phyloP scores from a whole-genome alignment of 2,888 invertebrate genomes.

The Lathronympha strigana region DNA sequence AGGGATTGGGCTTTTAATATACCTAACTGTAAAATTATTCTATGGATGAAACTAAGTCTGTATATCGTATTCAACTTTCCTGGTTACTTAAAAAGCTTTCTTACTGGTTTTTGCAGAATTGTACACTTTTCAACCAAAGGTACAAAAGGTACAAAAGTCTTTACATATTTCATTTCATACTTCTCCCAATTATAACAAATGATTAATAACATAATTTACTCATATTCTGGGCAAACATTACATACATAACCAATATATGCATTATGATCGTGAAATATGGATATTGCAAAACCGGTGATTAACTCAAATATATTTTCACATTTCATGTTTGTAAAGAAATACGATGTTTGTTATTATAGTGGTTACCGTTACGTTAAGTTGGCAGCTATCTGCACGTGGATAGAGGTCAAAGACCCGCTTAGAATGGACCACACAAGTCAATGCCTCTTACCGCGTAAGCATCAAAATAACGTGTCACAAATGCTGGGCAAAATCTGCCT shows the following conservation, averaged over 20 bases:
- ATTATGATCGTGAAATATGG: too few relatives aligned
- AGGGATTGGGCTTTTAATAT: neutral
- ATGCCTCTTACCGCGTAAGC: constrained; percentile 30
- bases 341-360: constrained; percentile 44
- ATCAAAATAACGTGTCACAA: constrained; percentile 27
- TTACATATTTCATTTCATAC: too few relatives aligned
- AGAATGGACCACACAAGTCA: constrained; percentile 55
- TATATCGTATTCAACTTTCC: too few relatives aligned
- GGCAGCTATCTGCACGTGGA: constrained; percentile 69
- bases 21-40: too few relatives aligned
- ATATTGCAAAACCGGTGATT: constrained; percentile 2
- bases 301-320: constrained; percentile 25
- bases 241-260: too few relatives aligned
- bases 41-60: too few relatives aligned
- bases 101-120: too few relatives aligned
- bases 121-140: too few relatives aligned
- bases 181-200: too few relatives aligned
- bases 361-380: constrained; percentile 73
- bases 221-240: too few relatives aligned
- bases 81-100: too few relatives aligned
- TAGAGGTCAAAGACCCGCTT: constrained; percentile 64
- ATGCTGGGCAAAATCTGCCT: neutral
- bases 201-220: neutral
- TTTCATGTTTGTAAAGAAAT: constrained; percentile 32
- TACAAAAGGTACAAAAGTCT: too few relatives aligned